Base-by-base conservation (phyloP, 2,888 invertebrate genomes). In the Pyrocoelia pectoralis region DNA sequence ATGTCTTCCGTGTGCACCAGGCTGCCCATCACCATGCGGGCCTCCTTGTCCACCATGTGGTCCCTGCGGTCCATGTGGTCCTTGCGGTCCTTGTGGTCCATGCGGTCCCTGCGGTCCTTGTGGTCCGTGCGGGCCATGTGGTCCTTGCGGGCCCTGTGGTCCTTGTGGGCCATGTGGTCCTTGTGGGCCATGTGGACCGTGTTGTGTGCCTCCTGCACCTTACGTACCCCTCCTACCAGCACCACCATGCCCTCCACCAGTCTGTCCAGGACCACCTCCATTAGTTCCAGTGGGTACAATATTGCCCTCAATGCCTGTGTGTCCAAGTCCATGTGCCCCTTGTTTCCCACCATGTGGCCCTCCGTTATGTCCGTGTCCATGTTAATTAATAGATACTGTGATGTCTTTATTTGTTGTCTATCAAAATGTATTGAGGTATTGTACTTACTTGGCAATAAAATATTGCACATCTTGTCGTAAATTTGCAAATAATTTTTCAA, bases 11-110 rank as follows among this genome's bases (percentile, higher is more conserved):
- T 33, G 33, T 33, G 33, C 33, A n/a, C 33, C 33, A 3, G 33
- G 10, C 2, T 86, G 86, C 70, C 83, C 86, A 4, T 84, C 84
- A 73, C 85, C 85, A 77, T 83, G 84, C 76, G 83, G 83, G 81
- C 84, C 17, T 80, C 82, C 40, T 70, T 76, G 51, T 82, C 83
- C 72, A 38, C 81, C 68, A 1, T 81, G 82, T 6, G 83, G 79
- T 66, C 82, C 82, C 12, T 83, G 83, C 67, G 74, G 82, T 81
- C 84, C 73, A 3, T 15, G 43, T 15, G 43, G 43, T 6, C 43
- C 43, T 15, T 43, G 43, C 10, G 43, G 43, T 6, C 43, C 43
- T 9, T 43, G 82, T 69, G 80, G 80, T 65, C 81, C 83, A 13
- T 74, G 82, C 69, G 82, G 83, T 17, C 82, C 83, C 58, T 77